phyloP scores from a whole-genome alignment of 2,888 invertebrate species.

The Bombylius discolor region DNA sequence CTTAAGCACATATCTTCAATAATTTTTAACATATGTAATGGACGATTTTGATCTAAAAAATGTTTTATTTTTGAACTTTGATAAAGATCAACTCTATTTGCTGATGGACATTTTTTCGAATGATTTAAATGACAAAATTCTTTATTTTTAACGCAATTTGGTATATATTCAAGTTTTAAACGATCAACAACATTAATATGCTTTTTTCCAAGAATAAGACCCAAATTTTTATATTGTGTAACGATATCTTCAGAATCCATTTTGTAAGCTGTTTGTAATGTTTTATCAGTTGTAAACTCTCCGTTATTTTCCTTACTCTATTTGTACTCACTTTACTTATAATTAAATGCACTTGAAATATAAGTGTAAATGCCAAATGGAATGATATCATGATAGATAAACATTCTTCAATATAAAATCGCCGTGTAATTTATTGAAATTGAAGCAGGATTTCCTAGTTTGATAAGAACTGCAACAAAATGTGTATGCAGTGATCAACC shows the following conservation, averaged over 20 bases:
- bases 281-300: no score
- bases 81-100: constrained; percentile 17
- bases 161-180: constrained; percentile 22
- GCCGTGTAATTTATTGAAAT: no score
- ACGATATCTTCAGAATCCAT: neutral
- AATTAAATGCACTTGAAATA: no score
- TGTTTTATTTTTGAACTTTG: constrained; percentile 17
- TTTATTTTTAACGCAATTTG: constrained; percentile 26
- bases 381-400: no score
- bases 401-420: no score
- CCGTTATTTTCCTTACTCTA: no score
- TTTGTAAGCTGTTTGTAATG: no score
- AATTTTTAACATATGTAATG: constrained; percentile 22
- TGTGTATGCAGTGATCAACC: no score
- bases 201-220: constrained; percentile 25
- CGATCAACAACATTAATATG: constrained; percentile 26
- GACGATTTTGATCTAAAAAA: constrained; percentile 14
- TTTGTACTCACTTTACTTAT: no score
- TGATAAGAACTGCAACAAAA: no score
- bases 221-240: constrained; percentile 11
- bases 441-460: no score
- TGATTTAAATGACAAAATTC: constrained; percentile 26
- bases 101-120: constrained; percentile 21
- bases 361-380: no score
- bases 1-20: constrained; percentile 25